Evolutionary conservation across 2,797 vertebrate genomes (phyloP).

Genomic region (Danio kyathit): DNA sequence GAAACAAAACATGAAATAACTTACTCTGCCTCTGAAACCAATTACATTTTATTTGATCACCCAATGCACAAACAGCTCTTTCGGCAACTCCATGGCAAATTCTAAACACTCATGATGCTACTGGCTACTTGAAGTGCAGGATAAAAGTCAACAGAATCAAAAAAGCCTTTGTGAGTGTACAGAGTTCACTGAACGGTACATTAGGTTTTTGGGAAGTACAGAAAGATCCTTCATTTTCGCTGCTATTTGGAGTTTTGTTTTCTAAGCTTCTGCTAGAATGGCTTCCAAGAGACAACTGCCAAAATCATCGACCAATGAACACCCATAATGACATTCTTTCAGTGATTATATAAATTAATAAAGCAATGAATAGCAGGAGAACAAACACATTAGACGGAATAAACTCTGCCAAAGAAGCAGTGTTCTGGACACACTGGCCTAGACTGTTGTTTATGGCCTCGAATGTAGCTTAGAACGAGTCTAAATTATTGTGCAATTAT

Average conservation of each 20-base stretch:
- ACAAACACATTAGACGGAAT: constrained; percentile 21
- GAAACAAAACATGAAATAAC: neutral
- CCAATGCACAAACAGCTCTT: neutral
- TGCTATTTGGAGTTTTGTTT: neutral
- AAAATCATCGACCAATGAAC: constrained; percentile 12
- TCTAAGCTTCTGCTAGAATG: neutral
- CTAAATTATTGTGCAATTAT: constrained; percentile 30
- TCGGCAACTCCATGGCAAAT: neutral
- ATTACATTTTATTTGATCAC: neutral
- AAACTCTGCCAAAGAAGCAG: neutral
- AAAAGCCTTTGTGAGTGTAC: neutral
- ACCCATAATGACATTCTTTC: constrained; percentile 14
- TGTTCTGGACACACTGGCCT: constrained; percentile 15
- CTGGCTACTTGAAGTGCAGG: neutral
- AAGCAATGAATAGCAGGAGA: constrained; percentile 9
- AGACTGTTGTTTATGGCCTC: neutral
- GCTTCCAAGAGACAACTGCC: neutral
- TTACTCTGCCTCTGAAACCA: neutral
- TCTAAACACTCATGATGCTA: neutral
- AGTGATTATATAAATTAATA: constrained; percentile 25
- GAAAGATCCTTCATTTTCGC: neutral
- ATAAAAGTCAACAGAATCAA: neutral
- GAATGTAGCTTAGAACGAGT: neutral
- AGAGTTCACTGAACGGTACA: neutral
- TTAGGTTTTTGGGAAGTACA: neutral